These are phyloP conservation scores for Brachirus orientalis DNA, from an alignment of 2,113 vertebrate genomes.

Conservation along the genomic window DNA sequence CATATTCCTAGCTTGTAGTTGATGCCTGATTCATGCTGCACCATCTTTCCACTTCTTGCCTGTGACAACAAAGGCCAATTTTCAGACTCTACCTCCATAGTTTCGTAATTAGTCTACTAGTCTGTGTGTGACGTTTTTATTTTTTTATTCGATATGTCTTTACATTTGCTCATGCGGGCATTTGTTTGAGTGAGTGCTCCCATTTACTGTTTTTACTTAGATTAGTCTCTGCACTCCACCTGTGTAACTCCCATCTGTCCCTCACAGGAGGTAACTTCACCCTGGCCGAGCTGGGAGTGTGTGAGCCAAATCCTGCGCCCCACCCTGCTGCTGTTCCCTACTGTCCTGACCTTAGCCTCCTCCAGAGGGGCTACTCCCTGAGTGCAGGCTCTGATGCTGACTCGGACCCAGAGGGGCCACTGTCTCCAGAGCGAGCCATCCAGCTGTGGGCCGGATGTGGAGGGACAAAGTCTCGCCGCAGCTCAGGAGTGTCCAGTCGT, in stretches of 20 bases:
- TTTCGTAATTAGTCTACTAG: conserved; percentile 74
- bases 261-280: conserved; percentile 89
- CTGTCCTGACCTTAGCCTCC: conserved; percentile 92
- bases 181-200: conserved; percentile 35
- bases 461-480: conserved; percentile 90
- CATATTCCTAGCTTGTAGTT: conserved; percentile 66
- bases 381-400: conserved; percentile 90
- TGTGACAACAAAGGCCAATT: conserved; percentile 71
- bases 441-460: conserved; percentile 88
- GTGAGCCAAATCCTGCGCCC: conserved; percentile 86
- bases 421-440: conserved; percentile 94
- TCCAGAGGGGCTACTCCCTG: conserved; percentile 92
- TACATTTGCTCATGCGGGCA: conserved; percentile 31
- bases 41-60: conserved; percentile 65
- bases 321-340: conserved; percentile 87
- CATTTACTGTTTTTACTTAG: conserved; percentile 22
- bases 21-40: conserved; percentile 72
- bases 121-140: conserved; percentile 66
- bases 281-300: conserved; percentile 93
- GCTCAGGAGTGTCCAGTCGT: conserved; percentile 91
- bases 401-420: conserved; percentile 92
- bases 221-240: conserved; percentile 8
- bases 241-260: conserved; percentile 46
- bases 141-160: conserved; percentile 55
- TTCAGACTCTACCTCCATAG: conserved; percentile 68